Evolutionary conservation across 2,888 invertebrate species (phyloP).

Genomic region (Sericinus montela): DNA sequence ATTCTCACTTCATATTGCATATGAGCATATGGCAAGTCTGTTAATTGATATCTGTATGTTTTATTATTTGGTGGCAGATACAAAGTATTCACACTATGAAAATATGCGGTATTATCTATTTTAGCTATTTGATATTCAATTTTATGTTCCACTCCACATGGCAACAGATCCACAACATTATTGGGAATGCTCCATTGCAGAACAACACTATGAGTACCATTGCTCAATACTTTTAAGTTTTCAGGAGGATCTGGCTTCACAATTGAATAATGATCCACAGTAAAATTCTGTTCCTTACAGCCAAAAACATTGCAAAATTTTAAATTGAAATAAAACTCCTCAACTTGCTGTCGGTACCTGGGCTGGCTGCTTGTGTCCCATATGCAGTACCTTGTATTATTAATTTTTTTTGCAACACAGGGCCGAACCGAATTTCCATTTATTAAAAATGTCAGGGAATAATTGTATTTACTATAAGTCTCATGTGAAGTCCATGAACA

Average conservation of each 20-base stretch:
- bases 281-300: conserved; percentile 62
- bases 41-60: conserved; percentile 64
- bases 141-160: conserved; percentile 55
- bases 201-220: conserved; percentile 53
- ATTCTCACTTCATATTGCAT: conserved; percentile 86
- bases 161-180: conserved; percentile 53
- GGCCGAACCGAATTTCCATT: conserved; percentile 37
- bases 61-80: conserved; percentile 49
- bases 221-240: conserved; percentile 41
- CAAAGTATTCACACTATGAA: conserved; percentile 60
- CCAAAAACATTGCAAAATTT: conserved; percentile 82
- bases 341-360: conserved; percentile 65
- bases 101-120: conserved; percentile 60
- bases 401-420: conserved; percentile 33
- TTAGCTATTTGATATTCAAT: conserved; percentile 72
- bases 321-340: conserved; percentile 78
- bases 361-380: conserved; percentile 53
- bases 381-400: conserved; percentile 39
- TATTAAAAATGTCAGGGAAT: conserved; percentile 44
- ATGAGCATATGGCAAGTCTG: conserved; percentile 81
- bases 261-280: conserved; percentile 79
- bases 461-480: conserved; percentile 52
- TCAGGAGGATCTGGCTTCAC: conserved; percentile 58
- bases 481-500: conserved; percentile 85
- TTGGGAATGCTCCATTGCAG: conserved; percentile 58